Evolutionary conservation across 2,113 vertebrate species (phyloP), one percentile per base, ranked within the genome.

Genomic region (Chlamydotis undulata): DNA sequence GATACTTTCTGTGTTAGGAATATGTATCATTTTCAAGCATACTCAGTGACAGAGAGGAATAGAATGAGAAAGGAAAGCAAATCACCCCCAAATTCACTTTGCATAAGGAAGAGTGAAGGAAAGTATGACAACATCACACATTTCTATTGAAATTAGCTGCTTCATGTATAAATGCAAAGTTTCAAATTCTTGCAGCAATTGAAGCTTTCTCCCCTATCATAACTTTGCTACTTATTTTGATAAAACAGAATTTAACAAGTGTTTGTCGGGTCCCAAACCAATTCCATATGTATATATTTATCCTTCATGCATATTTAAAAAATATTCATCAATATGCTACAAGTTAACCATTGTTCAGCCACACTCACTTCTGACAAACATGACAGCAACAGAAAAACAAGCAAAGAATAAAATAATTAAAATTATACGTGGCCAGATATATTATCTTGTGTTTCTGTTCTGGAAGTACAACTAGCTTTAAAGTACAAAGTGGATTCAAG

Each of bases 231-330:
- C 12, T 92, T 85, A 64, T 45, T 89, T 74, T 91, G 33, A 59
- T 21, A 91, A 45, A 96, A 83, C 25, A 14, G 15, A 61, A 96
- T 96, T 95, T 92, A 91, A 77, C 69, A 93, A 75, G 53, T 84
- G n/a, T 47, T 83, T 22, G 19, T 67, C 45, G 29, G 25, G 53
- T 53, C 29, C 35, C 92, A 95, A 91, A 80, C 17, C n/a, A 75
- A 89, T 95, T 90, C 41, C 29, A 45, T 79, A 64, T 68, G 11
- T 45, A 82, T 80, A 37, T 89, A 69, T 83, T 91, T 90, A 92
- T 43, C 24, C 1, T 89, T 82, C 23, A 63, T 63, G 24, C 2
- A 6, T 73, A 83, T 89, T 91, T 85, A 11, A 78, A 91, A 95
- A 94, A 17, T 17, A 75, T 67, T 88, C 37, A 93, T 88, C 49